Conservation (phyloP, 2,797 vertebrate species). For the Halcyon chelicuti region DNA sequence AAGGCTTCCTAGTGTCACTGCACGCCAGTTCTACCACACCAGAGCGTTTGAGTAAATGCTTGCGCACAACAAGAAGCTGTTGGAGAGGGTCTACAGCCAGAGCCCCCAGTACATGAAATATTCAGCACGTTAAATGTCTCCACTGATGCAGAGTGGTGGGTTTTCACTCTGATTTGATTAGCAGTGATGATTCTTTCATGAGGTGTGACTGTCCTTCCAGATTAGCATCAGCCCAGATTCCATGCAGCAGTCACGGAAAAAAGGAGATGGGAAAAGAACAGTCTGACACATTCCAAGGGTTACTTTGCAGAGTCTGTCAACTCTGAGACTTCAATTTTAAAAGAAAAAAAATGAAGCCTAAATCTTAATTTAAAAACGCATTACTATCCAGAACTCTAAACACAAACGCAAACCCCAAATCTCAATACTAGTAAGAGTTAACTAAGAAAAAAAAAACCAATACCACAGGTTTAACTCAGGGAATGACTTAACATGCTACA, state of each 20-base stretch:
- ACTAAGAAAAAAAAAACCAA: not conserved
- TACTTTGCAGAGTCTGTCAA: not conserved
- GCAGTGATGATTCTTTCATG: conserved; percentile 97
- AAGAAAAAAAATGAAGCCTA: not conserved
- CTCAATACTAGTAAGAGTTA: not conserved
- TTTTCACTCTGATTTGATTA: conserved; percentile 97
- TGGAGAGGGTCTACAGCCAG: conserved; percentile 81
- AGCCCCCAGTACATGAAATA: conserved; percentile 91
- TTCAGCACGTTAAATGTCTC: conserved; percentile 86
- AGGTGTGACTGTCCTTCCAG: conserved; percentile 89
- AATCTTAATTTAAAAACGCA: not conserved
- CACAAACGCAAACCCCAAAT: not conserved
- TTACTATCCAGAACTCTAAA: not conserved
- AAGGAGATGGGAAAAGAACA: conserved; percentile 37
- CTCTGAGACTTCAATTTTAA: not conserved
- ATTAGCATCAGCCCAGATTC: conserved; percentile 83
- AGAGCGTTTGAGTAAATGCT: conserved; percentile 91
- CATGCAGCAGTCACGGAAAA: conserved; percentile 90
- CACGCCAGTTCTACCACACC: conserved; percentile 75
- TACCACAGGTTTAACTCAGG: not conserved
- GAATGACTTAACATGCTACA: not conserved
- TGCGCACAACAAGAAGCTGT: conserved; percentile 89
- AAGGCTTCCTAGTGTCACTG: conserved; percentile 78
- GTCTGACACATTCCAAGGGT: not conserved
- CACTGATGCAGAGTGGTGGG: conserved; percentile 84